These are phyloP conservation scores for Melikaiella ostensackeni DNA, from an alignment of 2,888 invertebrate genomes.

Conservation along the genomic window DNA sequence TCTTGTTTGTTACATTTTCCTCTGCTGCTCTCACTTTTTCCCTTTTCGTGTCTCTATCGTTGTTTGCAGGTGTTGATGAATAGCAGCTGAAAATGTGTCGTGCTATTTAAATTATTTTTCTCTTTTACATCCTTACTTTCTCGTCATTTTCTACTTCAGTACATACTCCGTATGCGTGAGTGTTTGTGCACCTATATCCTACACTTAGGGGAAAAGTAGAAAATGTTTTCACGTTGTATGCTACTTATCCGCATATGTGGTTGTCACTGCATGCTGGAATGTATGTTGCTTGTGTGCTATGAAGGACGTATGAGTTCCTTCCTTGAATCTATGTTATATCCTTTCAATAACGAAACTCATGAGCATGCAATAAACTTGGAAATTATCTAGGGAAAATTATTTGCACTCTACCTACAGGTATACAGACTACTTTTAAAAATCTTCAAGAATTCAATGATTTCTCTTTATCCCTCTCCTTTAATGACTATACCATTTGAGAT, in stretches of 20 bases:
- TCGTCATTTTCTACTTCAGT: constrained; percentile 4
- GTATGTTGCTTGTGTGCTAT: background rate
- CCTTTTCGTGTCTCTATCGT: constrained; percentile 7
- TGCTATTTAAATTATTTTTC: constrained; percentile 47
- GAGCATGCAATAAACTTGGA: background rate
- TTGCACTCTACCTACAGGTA: background rate
- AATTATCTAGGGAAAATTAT: background rate
- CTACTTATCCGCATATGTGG: background rate
- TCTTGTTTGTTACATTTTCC: constrained; percentile 30
- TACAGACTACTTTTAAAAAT: background rate
- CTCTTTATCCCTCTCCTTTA: too few species aligned
- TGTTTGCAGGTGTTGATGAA: constrained; percentile 43
- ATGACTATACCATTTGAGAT: too few species aligned
- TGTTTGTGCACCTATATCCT: background rate
- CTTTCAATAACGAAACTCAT: background rate
- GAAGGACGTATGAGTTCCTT: background rate
- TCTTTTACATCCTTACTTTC: constrained; percentile 21
- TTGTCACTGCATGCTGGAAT: background rate
- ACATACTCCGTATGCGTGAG: background rate
- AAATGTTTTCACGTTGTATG: background rate
- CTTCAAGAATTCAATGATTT: background rate
- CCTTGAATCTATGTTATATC: background rate
- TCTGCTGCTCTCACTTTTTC: constrained; percentile 6
- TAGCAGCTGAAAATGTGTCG: constrained; percentile 45
- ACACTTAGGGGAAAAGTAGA: background rate